Percentiles rank a stretch among this genome's conserved stretches.
Conservation (phyloP, 2,888 invertebrate genomes). For the Pyrocoelia pectoralis region DNA sequence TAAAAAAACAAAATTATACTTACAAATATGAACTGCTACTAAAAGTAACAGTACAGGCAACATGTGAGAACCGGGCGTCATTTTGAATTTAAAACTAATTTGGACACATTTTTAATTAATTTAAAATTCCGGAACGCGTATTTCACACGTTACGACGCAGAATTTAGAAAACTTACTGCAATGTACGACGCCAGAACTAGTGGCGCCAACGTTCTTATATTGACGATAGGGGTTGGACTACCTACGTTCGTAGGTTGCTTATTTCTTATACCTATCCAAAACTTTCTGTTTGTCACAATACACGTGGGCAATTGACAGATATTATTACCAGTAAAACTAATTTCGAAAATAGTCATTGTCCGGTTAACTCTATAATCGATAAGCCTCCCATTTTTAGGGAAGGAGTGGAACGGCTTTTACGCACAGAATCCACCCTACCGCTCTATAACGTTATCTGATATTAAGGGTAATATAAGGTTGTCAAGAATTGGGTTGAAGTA, state of each 20-base stretch:
- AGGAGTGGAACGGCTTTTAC: no score
- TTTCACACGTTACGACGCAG: slow-evolving; percentile 5
- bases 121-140: background rate
- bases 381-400: no score
- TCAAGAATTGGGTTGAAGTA: no score
- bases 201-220: slow-evolving; percentile 7
- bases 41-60: slow-evolving; percentile 3
- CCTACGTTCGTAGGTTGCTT: background rate
- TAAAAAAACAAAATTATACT: background rate
- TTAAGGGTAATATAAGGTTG: no score
- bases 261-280: no score
- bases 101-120: background rate
- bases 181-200: background rate
- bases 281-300: no score
- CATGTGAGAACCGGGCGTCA: background rate
- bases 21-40: background rate
- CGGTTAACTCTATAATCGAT: no score
- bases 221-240: slow-evolving; percentile 3
- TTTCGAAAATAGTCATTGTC: no score
- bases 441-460: no score
- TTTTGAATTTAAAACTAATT: background rate
- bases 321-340: no score
- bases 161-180: slow-evolving; percentile 7
- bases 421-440: no score
- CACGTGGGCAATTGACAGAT: no score